Conservation (phyloP, 2,113 vertebrate genomes). For the Cyanocitta stelleri region DNA sequence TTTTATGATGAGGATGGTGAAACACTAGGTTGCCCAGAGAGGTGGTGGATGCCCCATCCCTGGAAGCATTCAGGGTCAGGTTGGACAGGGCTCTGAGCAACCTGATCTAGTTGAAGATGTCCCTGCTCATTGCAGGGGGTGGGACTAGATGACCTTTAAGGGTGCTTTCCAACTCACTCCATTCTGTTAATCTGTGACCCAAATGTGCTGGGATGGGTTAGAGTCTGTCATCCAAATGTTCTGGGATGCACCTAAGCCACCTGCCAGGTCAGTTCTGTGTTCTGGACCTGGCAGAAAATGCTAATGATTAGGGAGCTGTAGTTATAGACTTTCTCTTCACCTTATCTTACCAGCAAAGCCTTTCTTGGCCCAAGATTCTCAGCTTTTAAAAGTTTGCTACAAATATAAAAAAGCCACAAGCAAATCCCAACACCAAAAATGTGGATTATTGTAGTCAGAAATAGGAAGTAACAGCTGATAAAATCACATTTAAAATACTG, state of each 20-base stretch:
- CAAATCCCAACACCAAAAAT: not conserved
- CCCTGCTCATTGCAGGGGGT: not conserved
- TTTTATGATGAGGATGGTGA: not conserved
- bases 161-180: not conserved
- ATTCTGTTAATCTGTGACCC: not conserved
- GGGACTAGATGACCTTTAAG: not conserved
- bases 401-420: fast-evolving
- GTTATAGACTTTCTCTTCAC: not conserved
- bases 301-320: not conserved
- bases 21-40: not conserved
- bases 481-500: not conserved
- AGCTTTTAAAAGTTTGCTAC: not conserved
- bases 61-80: not conserved
- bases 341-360: not conserved
- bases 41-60: not conserved
- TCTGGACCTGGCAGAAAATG: not conserved
- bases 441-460: not conserved
- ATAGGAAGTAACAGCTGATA: not conserved
- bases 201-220: not conserved
- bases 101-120: not conserved
- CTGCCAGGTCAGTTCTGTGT: not conserved
- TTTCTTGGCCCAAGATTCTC: not conserved
- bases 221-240: not conserved
- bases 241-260: not conserved
- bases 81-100: not conserved